Evolutionary conservation across 2,888 invertebrate genomes (phyloP).

Genomic region (Lasioglossum marginatum): DNA sequence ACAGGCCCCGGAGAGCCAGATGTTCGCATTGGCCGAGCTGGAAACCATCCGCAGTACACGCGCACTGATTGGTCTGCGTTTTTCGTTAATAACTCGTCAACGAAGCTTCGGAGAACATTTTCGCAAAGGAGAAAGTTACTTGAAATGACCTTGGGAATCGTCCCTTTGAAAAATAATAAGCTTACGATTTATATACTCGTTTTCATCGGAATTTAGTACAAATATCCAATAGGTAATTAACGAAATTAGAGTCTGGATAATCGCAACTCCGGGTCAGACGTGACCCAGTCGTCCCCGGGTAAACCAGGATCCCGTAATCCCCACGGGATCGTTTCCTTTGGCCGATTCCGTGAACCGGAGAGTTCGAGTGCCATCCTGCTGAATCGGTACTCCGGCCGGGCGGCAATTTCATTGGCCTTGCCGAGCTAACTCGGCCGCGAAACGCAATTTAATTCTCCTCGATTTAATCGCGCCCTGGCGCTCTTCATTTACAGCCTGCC

Average conservation of each 20-base stretch:
- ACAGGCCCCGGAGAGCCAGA: no score
- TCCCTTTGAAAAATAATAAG: background rate
- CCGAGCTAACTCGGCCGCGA: background rate
- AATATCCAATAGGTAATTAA: background rate
- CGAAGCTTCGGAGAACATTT: no score
- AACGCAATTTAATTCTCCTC: conserved; percentile 43
- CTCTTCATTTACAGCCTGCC: conserved; percentile 8
- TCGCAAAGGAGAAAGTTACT: no score
- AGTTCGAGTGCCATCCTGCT: background rate
- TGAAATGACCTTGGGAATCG: no score
- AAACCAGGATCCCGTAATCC: background rate
- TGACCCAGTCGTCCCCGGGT: background rate
- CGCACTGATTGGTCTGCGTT: no score
- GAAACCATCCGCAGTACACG: no score
- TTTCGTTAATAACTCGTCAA: no score
- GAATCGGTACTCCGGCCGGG: background rate
- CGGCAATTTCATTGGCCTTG: conserved; percentile 24
- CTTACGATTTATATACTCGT: background rate
- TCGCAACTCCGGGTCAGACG: background rate
- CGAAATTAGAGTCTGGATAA: background rate
- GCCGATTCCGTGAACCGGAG: background rate
- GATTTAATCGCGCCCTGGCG: conserved; percentile 11
- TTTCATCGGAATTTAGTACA: background rate
- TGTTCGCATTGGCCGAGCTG: no score
- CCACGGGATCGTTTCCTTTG: conserved; percentile 5